Evolutionary conservation across 2,797 vertebrate species (phyloP).

Genomic region (Neomorphus geoffroyi): DNA sequence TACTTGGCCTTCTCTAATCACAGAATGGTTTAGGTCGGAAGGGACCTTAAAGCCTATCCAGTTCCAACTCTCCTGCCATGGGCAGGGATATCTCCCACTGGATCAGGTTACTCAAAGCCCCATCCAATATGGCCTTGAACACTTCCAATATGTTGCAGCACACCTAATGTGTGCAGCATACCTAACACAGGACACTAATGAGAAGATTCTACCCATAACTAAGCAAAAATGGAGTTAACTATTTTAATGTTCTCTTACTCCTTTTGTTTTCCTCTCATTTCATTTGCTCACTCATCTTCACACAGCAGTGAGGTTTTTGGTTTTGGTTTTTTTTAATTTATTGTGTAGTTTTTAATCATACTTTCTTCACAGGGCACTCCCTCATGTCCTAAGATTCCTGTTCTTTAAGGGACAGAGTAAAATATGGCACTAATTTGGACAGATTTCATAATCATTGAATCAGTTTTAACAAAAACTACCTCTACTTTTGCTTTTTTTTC

Average conservation of each 20-base stretch:
- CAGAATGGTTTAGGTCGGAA: no score
- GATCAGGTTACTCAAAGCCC: no score
- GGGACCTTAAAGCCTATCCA: no score
- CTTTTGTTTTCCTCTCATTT: neutral
- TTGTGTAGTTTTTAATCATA: neutral
- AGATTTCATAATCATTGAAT: neutral
- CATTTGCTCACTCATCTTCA: neutral
- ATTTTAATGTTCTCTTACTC: neutral
- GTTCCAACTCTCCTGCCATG: no score
- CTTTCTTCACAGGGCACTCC: neutral
- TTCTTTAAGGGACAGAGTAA: neutral
- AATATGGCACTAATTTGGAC: fast-evolving
- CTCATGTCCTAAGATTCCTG: neutral
- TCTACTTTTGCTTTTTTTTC: neutral
- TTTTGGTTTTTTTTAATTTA: neutral
- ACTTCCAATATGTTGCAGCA: no score
- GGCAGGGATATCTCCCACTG: no score
- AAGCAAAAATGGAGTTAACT: neutral
- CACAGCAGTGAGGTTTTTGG: neutral
- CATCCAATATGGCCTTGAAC: no score
- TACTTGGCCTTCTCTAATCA: neutral
- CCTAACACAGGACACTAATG: neutral
- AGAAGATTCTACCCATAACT: neutral
- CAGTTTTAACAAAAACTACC: neutral
- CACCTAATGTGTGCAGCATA: neutral